Base-by-base conservation (phyloP, 1,140 invertebrate species). In the Aporrectodea caliginosa region DNA sequence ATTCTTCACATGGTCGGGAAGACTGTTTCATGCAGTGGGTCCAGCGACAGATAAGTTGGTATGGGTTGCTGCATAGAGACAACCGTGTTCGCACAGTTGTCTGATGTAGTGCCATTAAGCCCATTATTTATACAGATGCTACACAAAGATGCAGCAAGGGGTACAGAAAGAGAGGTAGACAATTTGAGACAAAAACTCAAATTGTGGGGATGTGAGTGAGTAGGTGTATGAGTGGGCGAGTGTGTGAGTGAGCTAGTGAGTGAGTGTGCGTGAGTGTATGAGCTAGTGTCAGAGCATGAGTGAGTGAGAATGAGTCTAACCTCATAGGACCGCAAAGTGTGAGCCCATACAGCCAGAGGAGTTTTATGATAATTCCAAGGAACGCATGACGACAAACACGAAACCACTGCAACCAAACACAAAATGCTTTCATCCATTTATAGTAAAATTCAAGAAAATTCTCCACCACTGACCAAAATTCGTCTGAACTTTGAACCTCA, bases 311-410 rank as follows among this genome's bases (percentile, higher is more conserved):
- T n/a, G n/a, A n/a, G n/a, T n/a, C 34, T 79, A 80, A 85, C 85
- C 84, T 85, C 12, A 90, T 80, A 2, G 89, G 89, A 6, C 89
- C 89, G 84, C 89, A 90, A 58, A 89, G 83, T 0, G 88, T 90
- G 1, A 90, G 83, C 6, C 89, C 89, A 84, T 89, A 90, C 77
- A 90, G 84, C 89, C 89, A 90, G 29, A 90, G 77, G 1, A 89
- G 82, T 77, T 88, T 85, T 30, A 90, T 85, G 1, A 89, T 78
- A 78, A 84, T 84, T 68, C 88, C 88, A 80, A 90, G 84, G 69
- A 90, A 78, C 0, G 88, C 85, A 83, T 90, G 85, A 34, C 88
- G 83, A 33, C 80, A 78, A 16, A 90, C 84, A 2, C 89, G 81
- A 68, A 88, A 85, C 83, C 86, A 86, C 89, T 89, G 83, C 73